These are phyloP conservation scores for Lypha dubia DNA, from an alignment of 2,888 invertebrate species.

Conservation along the genomic window DNA sequence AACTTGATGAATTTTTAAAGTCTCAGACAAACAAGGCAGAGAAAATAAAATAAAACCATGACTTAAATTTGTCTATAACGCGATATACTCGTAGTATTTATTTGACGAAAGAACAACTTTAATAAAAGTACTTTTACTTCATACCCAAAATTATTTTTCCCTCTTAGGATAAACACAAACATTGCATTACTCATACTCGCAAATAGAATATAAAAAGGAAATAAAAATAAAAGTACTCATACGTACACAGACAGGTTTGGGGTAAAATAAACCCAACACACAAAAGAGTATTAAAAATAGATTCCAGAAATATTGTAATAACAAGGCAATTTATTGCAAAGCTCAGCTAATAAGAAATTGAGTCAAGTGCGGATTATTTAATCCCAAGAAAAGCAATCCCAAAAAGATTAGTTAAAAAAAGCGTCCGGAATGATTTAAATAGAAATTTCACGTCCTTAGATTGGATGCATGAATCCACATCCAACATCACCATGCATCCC, in stretches of 20 bases:
- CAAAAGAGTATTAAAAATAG: no score
- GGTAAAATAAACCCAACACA: background rate
- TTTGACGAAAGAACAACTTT: background rate
- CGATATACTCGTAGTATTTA: background rate
- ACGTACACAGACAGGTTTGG: background rate
- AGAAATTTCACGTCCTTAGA: no score
- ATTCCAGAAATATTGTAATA: no score
- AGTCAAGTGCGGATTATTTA: no score
- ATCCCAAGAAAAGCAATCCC: no score
- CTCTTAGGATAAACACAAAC: conserved; percentile 34
- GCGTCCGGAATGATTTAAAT: no score
- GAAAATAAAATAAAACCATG: background rate
- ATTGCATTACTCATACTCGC: conserved; percentile 64
- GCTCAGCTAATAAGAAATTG: no score
- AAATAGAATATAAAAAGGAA: background rate
- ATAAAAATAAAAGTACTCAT: background rate
- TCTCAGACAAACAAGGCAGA: background rate
- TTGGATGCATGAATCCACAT: no score
- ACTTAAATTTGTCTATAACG: background rate
- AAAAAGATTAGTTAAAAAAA: no score
- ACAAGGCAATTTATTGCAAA: no score
- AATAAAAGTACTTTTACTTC: conserved; percentile 23
- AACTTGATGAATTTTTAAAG: no score
- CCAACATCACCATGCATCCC: no score
- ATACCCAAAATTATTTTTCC: conserved; percentile 28